A percentile compares a stretch with the other conserved stretches of the same genome.
These are phyloP conservation scores for Trichogramma pretiosum DNA, from an alignment of 1,140 invertebrate genomes.

Conservation along the genomic window DNA sequence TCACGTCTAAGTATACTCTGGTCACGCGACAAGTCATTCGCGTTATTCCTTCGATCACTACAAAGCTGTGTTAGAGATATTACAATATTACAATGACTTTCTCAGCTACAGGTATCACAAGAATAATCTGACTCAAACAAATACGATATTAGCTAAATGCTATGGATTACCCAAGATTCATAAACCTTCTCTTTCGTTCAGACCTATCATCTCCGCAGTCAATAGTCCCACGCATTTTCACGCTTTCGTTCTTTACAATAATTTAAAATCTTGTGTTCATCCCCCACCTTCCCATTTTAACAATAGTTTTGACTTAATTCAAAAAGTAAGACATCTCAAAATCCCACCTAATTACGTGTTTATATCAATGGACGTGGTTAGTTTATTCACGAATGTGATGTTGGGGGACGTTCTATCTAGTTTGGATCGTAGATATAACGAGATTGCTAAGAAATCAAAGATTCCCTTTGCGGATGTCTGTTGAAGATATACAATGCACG, in stretches of 20 bases:
- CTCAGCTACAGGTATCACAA: not conserved
- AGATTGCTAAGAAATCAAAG: too few relatives aligned
- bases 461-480: too few relatives aligned
- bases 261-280: not conserved
- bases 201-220: not conserved
- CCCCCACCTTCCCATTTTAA: not conserved
- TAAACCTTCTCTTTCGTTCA: not conserved
- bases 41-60: too few relatives aligned
- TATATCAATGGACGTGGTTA: too few relatives aligned
- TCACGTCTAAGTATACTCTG: too few relatives aligned
- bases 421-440: too few relatives aligned
- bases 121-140: not conserved
- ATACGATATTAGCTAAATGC: not conserved
- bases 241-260: not conserved
- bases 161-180: not conserved
- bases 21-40: too few relatives aligned
- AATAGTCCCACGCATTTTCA: not conserved
- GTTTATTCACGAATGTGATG: too few relatives aligned
- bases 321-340: not conserved
- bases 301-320: not conserved
- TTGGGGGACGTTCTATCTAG: too few relatives aligned
- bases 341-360: not conserved
- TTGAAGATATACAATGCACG: too few relatives aligned
- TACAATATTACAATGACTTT: not conserved
- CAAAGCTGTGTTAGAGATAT: not conserved